Evolutionary conservation across 2,888 invertebrate species (phyloP).

Genomic region (Eulithis prunata): DNA sequence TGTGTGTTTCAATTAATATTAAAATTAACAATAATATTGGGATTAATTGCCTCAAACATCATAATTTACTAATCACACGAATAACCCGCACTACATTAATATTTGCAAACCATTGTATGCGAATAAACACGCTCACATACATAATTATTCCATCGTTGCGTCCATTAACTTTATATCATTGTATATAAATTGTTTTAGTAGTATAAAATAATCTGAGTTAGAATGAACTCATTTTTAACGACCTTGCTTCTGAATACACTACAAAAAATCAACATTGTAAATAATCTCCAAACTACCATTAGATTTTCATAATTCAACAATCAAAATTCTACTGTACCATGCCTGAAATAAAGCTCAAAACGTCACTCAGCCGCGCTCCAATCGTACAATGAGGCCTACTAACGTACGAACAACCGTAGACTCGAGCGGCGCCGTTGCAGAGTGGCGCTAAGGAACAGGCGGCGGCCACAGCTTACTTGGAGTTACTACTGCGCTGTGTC

Average conservation of each 20-base stretch:
- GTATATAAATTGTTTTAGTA: neutral
- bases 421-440: constrained; percentile 86
- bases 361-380: constrained; percentile 63
- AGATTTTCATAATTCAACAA: neutral
- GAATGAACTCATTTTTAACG: too few relatives aligned
- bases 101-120: neutral
- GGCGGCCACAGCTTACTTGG: constrained; percentile 96
- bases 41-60: constrained; percentile 7
- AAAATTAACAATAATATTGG: constrained; percentile 17
- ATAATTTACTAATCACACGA: constrained; percentile 10
- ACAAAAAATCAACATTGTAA: constrained; percentile 6
- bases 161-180: neutral
- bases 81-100: neutral
- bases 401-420: constrained; percentile 67
- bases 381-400: constrained; percentile 53
- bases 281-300: constrained; percentile 13
- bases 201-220: too few relatives aligned
- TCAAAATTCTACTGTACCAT: constrained; percentile 6
- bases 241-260: constrained; percentile 1
- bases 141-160: neutral
- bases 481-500: constrained; percentile 94
- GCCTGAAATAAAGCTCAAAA: constrained; percentile 28
- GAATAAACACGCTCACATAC: too few relatives aligned
- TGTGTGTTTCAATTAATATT: constrained; percentile 19
- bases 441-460: constrained; percentile 94